Evolutionary conservation across 2,113 vertebrate genomes (phyloP).

Genomic region (Chroicocephalus ridibundus): DNA sequence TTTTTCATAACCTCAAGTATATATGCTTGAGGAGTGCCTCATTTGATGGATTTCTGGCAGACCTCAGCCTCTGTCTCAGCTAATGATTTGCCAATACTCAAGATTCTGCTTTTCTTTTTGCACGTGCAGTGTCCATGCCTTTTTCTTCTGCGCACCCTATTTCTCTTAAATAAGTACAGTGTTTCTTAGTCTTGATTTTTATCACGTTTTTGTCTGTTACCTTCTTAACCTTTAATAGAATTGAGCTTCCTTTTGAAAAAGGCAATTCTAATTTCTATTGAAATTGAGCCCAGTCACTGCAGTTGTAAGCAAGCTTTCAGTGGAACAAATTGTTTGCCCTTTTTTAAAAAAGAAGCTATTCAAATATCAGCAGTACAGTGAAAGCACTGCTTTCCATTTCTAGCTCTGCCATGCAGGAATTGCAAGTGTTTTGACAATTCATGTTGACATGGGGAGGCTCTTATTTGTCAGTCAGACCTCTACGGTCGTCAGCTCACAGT

Average conservation of each 20-base stretch:
- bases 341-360: neutral
- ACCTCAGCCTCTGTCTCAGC: neutral
- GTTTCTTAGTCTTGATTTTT: neutral
- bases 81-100: neutral
- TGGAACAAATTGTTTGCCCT: neutral
- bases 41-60: neutral
- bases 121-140: neutral
- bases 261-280: neutral
- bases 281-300: neutral
- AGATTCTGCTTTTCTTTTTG: neutral
- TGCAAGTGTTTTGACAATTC: neutral
- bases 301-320: neutral
- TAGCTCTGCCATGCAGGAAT: neutral
- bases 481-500: neutral
- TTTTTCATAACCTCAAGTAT: neutral
- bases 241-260: neutral
- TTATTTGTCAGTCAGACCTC: neutral
- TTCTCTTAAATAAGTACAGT: neutral
- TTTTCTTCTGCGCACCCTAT: neutral
- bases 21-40: neutral
- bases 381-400: slow-evolving; percentile 10
- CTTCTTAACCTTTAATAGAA: slow-evolving; percentile 13
- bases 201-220: neutral
- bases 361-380: neutral
- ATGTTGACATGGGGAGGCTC: neutral